Conservation (phyloP, 2,797 vertebrate species). For the Siniperca obscura region DNA sequence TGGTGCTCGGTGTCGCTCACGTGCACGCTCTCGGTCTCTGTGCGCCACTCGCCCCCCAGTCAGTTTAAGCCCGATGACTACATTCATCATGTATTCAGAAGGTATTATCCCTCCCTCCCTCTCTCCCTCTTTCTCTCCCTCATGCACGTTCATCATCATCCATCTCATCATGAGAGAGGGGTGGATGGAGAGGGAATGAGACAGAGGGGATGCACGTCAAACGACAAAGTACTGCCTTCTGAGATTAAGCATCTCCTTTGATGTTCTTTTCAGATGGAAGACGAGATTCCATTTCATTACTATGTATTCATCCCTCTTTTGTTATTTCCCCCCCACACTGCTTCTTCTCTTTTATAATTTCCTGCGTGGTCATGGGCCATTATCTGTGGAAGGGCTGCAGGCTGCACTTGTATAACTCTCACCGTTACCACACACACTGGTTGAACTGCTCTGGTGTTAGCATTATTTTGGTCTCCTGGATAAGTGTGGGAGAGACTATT, state of each 20-base stretch:
- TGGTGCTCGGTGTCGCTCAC: conserved; percentile 81
- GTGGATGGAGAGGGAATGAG: conserved; percentile 67
- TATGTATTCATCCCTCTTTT: conserved; percentile 65
- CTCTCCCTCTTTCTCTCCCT: conserved; percentile 52
- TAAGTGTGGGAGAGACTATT: not conserved
- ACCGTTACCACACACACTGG: conserved; percentile 16
- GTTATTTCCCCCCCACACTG: conserved; percentile 25
- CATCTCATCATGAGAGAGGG: conserved; percentile 73
- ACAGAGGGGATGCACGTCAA: conserved; percentile 51
- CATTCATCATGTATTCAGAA: conserved; percentile 92
- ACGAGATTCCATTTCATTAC: conserved; percentile 66
- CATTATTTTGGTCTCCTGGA: conserved; percentile 18
- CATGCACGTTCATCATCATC: conserved; percentile 68
- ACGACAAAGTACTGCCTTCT: conserved; percentile 61
- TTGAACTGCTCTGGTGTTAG: not conserved
- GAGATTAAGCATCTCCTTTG: conserved; percentile 72
- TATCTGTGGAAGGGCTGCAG: conserved; percentile 68
- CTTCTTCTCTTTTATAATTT: conserved; percentile 59
- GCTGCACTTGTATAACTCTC: conserved; percentile 64
- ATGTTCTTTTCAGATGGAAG: conserved; percentile 75
- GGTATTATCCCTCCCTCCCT: conserved; percentile 78
- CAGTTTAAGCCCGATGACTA: conserved; percentile 86
- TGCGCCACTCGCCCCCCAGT: conserved; percentile 68
- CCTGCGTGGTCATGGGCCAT: conserved; percentile 47
- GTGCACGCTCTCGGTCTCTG: conserved; percentile 63